Percentiles rank a stretch among this genome's conserved stretches.
Conservation (phyloP, 92 coral and sea anemone genomes). For the Nematostella vectensis region DNA sequence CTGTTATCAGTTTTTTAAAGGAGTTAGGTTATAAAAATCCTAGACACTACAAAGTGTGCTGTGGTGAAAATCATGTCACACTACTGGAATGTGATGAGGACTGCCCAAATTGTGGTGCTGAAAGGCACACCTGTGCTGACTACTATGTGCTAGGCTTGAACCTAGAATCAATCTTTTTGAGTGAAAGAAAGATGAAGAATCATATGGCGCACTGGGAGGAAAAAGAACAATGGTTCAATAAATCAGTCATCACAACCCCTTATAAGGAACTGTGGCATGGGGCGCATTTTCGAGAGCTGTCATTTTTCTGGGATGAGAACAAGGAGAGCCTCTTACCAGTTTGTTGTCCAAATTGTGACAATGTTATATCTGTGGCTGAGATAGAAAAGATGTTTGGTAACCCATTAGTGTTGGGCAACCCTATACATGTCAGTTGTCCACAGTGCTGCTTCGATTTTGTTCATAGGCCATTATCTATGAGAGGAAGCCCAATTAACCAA, state of each 20-base stretch:
- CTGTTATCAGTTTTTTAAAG: constrained; percentile 23
- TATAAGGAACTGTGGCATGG: constrained; percentile 51
- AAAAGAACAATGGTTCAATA: constrained; percentile 19
- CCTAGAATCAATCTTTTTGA: constrained; percentile 23
- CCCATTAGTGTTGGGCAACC: constrained; percentile 2
- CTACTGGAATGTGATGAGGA: constrained; percentile 14
- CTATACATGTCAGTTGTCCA: constrained; percentile 11
- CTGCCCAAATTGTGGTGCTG: constrained; percentile 36
- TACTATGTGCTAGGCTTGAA: constrained; percentile 43
- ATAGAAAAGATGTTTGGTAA: constrained; percentile 9
- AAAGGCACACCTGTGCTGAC: constrained; percentile 20
- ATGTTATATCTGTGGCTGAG: constrained; percentile 26
- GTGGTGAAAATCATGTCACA: constrained; percentile 30
- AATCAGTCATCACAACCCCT: background rate
- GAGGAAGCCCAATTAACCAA: constrained; percentile 5
- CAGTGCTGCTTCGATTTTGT: constrained; percentile 23
- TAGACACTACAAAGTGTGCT: constrained; percentile 34
- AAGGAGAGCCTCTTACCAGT: constrained; percentile 33
- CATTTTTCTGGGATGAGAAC: constrained; percentile 44
- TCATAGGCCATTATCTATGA: background rate
- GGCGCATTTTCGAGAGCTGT: constrained; percentile 24
- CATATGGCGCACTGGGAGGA: constrained; percentile 25
- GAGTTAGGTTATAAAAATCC: constrained; percentile 34
- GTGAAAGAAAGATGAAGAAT: constrained; percentile 1
- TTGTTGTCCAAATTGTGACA: constrained; percentile 43